Evolutionary conservation across 1,140 invertebrate species (phyloP).

Genomic region (Bombus soroeensis): DNA sequence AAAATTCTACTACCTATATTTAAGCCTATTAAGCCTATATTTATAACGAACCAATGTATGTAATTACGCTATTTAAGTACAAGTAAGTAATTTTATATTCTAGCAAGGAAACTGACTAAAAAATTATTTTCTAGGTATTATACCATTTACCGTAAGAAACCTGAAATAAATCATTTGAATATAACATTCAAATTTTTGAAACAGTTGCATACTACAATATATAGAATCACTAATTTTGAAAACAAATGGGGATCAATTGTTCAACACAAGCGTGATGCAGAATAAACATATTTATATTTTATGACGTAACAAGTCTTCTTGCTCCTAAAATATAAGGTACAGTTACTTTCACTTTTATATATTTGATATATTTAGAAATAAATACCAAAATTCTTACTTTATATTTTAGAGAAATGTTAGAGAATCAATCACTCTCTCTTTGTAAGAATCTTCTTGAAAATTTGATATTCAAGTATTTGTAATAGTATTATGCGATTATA

Average conservation of each 20-base stretch:
- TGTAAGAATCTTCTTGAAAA: neutral
- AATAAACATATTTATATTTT: neutral
- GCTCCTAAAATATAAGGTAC: conserved; percentile 27
- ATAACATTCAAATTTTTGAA: conserved; percentile 10
- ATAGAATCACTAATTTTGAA: conserved; percentile 11
- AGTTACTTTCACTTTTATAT: neutral
- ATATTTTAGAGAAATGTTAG: neutral
- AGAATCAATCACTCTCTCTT: neutral
- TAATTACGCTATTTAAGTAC: neutral
- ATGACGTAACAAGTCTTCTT: conserved; percentile 26
- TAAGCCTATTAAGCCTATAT: too few species aligned
- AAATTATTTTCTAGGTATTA: neutral
- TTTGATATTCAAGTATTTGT: neutral
- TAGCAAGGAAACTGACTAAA: neutral
- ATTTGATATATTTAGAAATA: neutral
- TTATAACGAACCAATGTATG: neutral
- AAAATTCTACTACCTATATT: conserved; percentile 9
- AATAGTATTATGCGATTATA: neutral
- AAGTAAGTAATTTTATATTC: neutral
- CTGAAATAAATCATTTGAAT: neutral
- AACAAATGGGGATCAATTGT: conserved; percentile 18
- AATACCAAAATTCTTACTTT: neutral
- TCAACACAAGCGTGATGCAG: neutral
- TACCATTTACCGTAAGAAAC: neutral
- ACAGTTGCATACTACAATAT: conserved; percentile 16